Percentiles rank a stretch among this genome's conserved stretches.
Evolutionary conservation across 2,888 invertebrate genomes (phyloP).

Genomic region (Lamellibrachia columna): DNA sequence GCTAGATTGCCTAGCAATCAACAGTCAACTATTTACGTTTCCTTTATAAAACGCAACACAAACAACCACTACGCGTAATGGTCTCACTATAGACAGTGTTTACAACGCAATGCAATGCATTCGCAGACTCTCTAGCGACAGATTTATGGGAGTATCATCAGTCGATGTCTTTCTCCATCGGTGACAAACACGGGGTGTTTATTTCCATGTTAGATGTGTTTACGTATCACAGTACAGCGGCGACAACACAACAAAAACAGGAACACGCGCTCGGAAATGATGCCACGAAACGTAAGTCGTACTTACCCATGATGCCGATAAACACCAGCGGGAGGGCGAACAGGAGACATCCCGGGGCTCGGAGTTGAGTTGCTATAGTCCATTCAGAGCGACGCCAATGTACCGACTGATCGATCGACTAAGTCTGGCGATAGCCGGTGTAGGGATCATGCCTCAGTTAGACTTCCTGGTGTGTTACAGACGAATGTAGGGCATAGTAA

Average conservation of each 20-base stretch:
- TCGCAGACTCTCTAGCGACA: neutral
- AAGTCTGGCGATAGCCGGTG: neutral
- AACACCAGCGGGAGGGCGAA: neutral
- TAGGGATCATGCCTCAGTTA: no score
- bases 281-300: neutral
- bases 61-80: neutral
- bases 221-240: neutral
- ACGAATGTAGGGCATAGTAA: no score
- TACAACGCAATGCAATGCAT: neutral
- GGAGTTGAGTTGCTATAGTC: neutral
- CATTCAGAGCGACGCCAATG: neutral
- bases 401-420: slow-evolving; percentile 6
- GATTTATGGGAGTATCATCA: neutral
- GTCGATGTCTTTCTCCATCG: neutral
- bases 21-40: neutral
- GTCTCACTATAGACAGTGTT: neutral
- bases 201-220: neutral
- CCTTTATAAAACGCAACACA: neutral
- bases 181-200: neutral
- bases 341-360: neutral
- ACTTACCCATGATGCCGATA: neutral
- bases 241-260: neutral
- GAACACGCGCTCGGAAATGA: neutral
- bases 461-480: no score
- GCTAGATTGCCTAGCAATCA: neutral